Evolutionary conservation across 2,888 invertebrate species (phyloP), one percentile per base, ranked within the genome.

Genomic region (Drosophila anomelani): DNA sequence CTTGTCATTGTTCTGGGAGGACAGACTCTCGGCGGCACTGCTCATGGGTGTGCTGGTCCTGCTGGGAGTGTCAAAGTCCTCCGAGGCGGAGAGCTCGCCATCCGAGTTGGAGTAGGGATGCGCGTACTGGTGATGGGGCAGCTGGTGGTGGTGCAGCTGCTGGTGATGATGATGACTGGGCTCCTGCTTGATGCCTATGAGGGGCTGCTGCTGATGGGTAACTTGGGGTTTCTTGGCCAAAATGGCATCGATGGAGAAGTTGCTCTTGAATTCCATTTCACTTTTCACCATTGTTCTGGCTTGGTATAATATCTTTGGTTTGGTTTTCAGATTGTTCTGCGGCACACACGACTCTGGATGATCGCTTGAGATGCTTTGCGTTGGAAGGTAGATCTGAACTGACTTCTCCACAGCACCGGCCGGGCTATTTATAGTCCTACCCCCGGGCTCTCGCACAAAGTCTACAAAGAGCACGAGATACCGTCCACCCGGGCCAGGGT

Each of bases 241-340:
- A 79, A 97, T 95, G 88, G 96, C 95, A 90, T 95, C 95, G 91
- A 97, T 97, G 89, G 96, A 96, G 93, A 97, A 97, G 91, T 94
- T 96, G 90, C 96, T 96, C 93, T 95, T 95, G 77, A 91, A 91
- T 77, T 91, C 92, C 88, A 92, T 90, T 77, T 90, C 89, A 84
- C 86, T 90, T 88, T 90, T 90, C 62, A 91, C 92, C 92, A 92
- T 91, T 79, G 73, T 91, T 56, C 56, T 63, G 39, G 36, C 3
- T 29, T 15, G 6, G 1, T 32, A 32, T 13, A 3, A 13, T 8
- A 3, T 32, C 17, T 29, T 61, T 67, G 4, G 58, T 68, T 55
- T 46, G 32, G 38, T 47, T 54, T 43, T 46, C 15, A 15, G 44
- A 17, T 36, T 32, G 15, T 36, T 53, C 36, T 23, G 51, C 36